Evolutionary conservation across 1,140 invertebrate species (phyloP), one percentile per base, ranked within the genome.

Genomic region (Neuroterus valhalla): DNA sequence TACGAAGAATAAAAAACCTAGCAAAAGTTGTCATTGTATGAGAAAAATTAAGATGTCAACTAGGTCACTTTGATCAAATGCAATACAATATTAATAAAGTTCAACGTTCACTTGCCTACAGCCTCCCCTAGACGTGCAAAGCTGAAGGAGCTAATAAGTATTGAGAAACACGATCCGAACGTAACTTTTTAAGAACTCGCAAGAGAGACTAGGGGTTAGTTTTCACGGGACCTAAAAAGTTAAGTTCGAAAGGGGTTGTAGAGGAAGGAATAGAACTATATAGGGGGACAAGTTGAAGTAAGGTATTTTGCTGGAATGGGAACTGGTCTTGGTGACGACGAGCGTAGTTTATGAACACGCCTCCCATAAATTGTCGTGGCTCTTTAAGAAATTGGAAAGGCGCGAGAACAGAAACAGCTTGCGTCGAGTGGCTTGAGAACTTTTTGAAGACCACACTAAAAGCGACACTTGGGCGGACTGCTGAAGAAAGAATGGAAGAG

Each of bases 311-410:
- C 55, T 79, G 76, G 80, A 78, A 78, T 72, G 68, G 78, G 55
- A 2, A 26, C 55, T 62, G 55, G 55, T 62, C 78, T 73, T 66
- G 70, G 72, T 72, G 71, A 78, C 76, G 86, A 81, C 78, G 79
- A 78, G 70, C 76, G 84, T 88, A 90, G 84, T 89, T 90, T 90
- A 90, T 90, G 88, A 90, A 89, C 89, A 89, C 82, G 87, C 82
- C 85, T 87, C 86, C 90, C 89, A 90, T 90, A 90, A 90, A 90
- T 90, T 90, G 88, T 90, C 88, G 88, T 86, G 83, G 87, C 88
- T 90, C 89, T 90, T 90, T 89, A 90, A 89, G 89, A 90, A 90
- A 90, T 90, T 90, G 89, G 86, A 89, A 89, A 90, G 82, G 85
- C 86, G 85, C 82, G 82, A 77, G 84, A 77, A 82, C 67, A 81